phyloP scores from a whole-genome alignment of 2,888 invertebrate genomes.

The Zele albiditarsus region DNA sequence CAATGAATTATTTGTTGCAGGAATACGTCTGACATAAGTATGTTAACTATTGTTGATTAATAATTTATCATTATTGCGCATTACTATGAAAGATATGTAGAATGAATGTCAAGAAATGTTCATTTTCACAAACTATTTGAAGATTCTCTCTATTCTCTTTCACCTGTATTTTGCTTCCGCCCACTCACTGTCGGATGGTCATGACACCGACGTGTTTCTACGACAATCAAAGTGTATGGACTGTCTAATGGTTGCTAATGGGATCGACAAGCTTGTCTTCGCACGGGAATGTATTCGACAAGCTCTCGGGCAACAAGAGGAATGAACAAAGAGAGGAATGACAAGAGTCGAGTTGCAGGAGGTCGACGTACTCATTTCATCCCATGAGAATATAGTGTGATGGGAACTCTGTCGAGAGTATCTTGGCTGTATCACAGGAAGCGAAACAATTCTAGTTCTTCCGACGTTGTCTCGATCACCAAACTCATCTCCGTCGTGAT shows the following conservation, averaged over 20 bases:
- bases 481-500: neutral
- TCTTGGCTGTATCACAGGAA: constrained; percentile 20
- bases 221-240: constrained; percentile 25
- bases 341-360: neutral
- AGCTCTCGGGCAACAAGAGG: neutral
- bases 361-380: constrained; percentile 7
- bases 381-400: neutral
- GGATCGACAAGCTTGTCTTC: constrained; percentile 31
- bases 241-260: constrained; percentile 35
- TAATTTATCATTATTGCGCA: neutral
- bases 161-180: neutral
- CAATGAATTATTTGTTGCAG: neutral
- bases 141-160: neutral
- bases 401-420: constrained; percentile 20
- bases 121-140: neutral
- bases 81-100: neutral
- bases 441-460: neutral
- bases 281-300: constrained; percentile 2
- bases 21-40: neutral
- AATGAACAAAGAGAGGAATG: constrained; percentile 2
- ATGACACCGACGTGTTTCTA: constrained; percentile 8
- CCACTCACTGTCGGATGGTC: neutral
- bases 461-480: neutral
- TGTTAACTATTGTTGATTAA: neutral
- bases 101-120: neutral